These are phyloP conservation scores for Eupeodes luniger DNA, from an alignment of 2,888 invertebrate species.

Conservation along the genomic window DNA sequence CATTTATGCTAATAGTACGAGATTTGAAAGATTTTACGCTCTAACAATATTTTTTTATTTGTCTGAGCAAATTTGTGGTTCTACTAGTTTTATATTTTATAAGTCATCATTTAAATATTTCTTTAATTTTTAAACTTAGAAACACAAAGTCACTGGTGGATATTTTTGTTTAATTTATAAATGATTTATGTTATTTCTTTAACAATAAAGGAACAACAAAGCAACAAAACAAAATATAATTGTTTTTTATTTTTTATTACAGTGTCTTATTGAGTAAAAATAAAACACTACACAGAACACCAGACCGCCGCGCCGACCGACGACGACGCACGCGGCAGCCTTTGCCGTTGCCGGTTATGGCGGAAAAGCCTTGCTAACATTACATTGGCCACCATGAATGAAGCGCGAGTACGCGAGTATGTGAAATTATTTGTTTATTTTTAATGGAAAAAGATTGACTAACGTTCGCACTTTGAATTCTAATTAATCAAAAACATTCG, in stretches of 20 bases:
- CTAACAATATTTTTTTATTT: neutral
- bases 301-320: too few species aligned
- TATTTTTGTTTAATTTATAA: neutral
- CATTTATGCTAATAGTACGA: conserved; percentile 12
- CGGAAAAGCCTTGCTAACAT: conserved; percentile 66
- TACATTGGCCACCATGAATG: conserved; percentile 10
- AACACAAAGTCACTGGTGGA: neutral
- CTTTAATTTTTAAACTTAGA: neutral
- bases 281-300: neutral
- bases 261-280: neutral
- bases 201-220: neutral
- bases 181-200: neutral
- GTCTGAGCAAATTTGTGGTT: neutral
- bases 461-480: conserved; percentile 65
- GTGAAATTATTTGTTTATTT: conserved; percentile 45
- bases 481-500: conserved; percentile 43
- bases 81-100: conserved; percentile 19
- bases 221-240: neutral
- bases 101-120: conserved; percentile 9
- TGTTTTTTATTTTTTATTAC: neutral
- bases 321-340: too few species aligned
- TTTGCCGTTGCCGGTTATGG: conserved; percentile 29
- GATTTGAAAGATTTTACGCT: neutral
- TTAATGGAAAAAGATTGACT: conserved; percentile 17
- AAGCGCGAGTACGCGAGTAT: neutral